These are phyloP conservation scores for Hydractinia echinata DNA, from an alignment of 30 jellyfish, hydroid and myxozoan genomes.

Conservation along the genomic window DNA sequence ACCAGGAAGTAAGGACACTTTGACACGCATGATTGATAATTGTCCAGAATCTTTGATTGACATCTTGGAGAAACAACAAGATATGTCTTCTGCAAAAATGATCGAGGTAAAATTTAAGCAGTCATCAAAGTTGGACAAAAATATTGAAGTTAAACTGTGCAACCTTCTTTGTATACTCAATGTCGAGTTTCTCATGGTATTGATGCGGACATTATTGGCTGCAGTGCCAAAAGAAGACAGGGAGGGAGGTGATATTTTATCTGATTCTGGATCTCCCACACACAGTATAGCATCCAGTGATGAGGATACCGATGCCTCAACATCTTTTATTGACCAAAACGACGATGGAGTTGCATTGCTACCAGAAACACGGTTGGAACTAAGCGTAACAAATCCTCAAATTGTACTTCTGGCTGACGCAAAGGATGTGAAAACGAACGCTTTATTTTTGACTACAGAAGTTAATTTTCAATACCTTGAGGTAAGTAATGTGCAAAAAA, in stretches of 20 bases:
- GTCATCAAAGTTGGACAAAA: slow-evolving; percentile 20
- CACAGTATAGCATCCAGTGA: slow-evolving; percentile 48
- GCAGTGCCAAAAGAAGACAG: slow-evolving; percentile 59
- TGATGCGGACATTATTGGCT: slow-evolving; percentile 48
- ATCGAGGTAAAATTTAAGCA: slow-evolving; percentile 22
- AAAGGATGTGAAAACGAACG: slow-evolving; percentile 64
- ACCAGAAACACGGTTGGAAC: slow-evolving; percentile 49
- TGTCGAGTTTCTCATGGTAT: slow-evolving; percentile 80
- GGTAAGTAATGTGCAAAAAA: slow-evolving; percentile 20
- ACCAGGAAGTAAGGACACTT: slow-evolving; percentile 47
- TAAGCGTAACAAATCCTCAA: slow-evolving; percentile 58
- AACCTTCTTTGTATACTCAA: slow-evolving; percentile 56
- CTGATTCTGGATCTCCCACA: slow-evolving; percentile 63
- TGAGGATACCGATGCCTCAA: slow-evolving; percentile 34
- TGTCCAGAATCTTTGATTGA: slow-evolving; percentile 39
- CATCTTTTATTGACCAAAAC: slow-evolving; percentile 11
- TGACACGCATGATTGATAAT: slow-evolving; percentile 33
- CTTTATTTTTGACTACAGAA: slow-evolving; percentile 54
- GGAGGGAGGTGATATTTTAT: slow-evolving; percentile 38
- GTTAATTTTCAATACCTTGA: slow-evolving; percentile 27
- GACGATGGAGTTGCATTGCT: slow-evolving; percentile 37
- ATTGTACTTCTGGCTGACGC: slow-evolving; percentile 87
- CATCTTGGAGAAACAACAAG: neutral
- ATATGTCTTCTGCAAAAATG: neutral
- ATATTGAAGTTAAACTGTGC: slow-evolving; percentile 35